phyloP scores from a whole-genome alignment of 2,888 invertebrate genomes.

The Dynastes maya region DNA sequence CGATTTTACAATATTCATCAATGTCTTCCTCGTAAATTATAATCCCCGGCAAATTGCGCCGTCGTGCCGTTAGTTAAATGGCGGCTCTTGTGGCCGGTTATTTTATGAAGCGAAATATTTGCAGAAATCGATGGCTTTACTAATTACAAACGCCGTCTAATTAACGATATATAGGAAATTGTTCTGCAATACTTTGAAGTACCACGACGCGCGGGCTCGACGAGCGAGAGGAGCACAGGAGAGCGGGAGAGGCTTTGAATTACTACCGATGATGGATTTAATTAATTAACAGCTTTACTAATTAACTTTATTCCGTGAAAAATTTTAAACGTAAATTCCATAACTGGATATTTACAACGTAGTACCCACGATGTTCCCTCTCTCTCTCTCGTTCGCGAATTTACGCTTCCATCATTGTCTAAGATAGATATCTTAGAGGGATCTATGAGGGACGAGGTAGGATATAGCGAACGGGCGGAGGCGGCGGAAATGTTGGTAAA shows the following conservation, averaged over 20 bases:
- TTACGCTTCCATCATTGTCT: slow-evolving; percentile 13
- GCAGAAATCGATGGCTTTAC: slow-evolving; percentile 68
- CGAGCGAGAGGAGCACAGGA: slow-evolving; percentile 51
- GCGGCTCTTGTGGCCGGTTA: slow-evolving; percentile 62
- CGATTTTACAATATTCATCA: slow-evolving; percentile 64
- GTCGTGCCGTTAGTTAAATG: slow-evolving; percentile 57
- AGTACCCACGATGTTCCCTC: slow-evolving; percentile 23
- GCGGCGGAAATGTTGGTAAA: slow-evolving; percentile 7
- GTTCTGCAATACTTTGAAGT: slow-evolving; percentile 70
- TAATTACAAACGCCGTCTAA: slow-evolving; percentile 70
- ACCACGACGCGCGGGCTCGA: slow-evolving; percentile 50
- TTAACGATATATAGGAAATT: slow-evolving; percentile 71
- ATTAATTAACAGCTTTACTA: slow-evolving; percentile 70
- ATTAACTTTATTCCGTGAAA: slow-evolving; percentile 64
- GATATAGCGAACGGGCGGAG: neutral
- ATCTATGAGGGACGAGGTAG: neutral
- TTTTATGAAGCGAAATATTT: slow-evolving; percentile 67
- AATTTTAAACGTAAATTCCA: slow-evolving; percentile 54
- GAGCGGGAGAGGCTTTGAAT: slow-evolving; percentile 62
- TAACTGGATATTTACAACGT: slow-evolving; percentile 49
- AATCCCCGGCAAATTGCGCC: slow-evolving; percentile 61
- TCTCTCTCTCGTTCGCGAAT: slow-evolving; percentile 17
- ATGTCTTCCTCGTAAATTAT: slow-evolving; percentile 62
- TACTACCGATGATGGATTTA: slow-evolving; percentile 68
- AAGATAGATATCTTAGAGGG: slow-evolving; percentile 26